Evolutionary conservation across 2,888 invertebrate species (phyloP).

Genomic region (Argynnis bischoffii): DNA sequence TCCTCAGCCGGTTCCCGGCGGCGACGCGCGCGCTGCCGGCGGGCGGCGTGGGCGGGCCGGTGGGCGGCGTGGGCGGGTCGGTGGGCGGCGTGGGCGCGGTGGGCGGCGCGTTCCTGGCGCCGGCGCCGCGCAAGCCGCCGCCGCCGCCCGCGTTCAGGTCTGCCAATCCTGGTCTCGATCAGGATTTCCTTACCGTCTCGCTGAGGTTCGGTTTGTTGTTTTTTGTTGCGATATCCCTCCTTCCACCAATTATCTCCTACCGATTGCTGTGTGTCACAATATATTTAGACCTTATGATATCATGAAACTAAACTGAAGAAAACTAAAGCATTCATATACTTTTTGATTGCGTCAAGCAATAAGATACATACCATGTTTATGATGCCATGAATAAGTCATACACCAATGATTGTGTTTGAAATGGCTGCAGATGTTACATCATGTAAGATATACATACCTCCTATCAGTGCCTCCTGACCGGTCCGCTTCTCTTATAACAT

Average conservation of each 20-base stretch:
- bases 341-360: too few species aligned
- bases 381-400: too few species aligned
- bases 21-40: constrained; percentile 26
- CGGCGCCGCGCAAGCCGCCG: constrained; percentile 82
- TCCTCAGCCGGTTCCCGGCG: constrained; percentile 65
- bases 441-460: too few species aligned
- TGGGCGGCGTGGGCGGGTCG: constrained; percentile 77
- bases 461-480: too few species aligned
- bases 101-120: constrained; percentile 59
- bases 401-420: too few species aligned
- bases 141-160: constrained; percentile 88
- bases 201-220: constrained; percentile 83
- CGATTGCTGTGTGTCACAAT: constrained; percentile 2
- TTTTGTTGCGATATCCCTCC: constrained; percentile 48
- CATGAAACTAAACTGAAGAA: too few species aligned
- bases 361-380: too few species aligned
- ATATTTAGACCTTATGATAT: too few species aligned
- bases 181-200: constrained; percentile 87
- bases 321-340: too few species aligned
- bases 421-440: too few species aligned
- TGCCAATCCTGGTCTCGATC: constrained; percentile 86
- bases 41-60: constrained; percentile 51
- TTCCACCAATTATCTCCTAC: constrained; percentile 6
- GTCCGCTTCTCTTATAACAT: too few species aligned
- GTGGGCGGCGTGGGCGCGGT: constrained; percentile 74